phyloP scores from a whole-genome alignment of 2,888 invertebrate genomes.

The Meandrusa payeni region DNA sequence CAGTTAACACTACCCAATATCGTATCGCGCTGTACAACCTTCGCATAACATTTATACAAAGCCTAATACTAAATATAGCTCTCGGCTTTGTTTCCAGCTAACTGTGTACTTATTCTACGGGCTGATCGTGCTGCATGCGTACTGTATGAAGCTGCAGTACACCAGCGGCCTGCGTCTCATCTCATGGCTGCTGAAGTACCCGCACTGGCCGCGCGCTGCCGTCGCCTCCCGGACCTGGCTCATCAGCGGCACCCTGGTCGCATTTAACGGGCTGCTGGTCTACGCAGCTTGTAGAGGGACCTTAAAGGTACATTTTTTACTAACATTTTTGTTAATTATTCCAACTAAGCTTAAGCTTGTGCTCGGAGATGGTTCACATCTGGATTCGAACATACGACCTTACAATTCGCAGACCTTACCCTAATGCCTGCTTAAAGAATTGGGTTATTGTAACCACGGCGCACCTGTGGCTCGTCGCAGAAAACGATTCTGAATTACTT shows the following conservation, averaged over 20 bases:
- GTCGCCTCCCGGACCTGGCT: slow-evolving; percentile 54
- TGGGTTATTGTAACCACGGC: too few relatives aligned
- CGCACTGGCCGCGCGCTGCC: slow-evolving; percentile 55
- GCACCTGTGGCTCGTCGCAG: too few relatives aligned
- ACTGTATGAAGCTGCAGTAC: slow-evolving; percentile 72
- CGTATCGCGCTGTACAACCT: too few relatives aligned
- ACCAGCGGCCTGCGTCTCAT: slow-evolving; percentile 64
- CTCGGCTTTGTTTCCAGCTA: slow-evolving; percentile 38
- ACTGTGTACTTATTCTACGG: slow-evolving; percentile 63
- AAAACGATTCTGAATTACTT: too few relatives aligned
- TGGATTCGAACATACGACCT: too few relatives aligned
- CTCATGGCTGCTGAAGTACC: slow-evolving; percentile 52
- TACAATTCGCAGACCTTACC: too few relatives aligned
- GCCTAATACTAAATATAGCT: background rate
- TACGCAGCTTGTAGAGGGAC: slow-evolving; percentile 62
- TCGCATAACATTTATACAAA: too few relatives aligned
- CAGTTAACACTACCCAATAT: too few relatives aligned
- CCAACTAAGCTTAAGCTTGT: too few relatives aligned
- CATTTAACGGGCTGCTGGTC: slow-evolving; percentile 61
- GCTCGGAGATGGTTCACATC: too few relatives aligned
- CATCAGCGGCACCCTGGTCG: slow-evolving; percentile 49
- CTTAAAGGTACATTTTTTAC: slow-evolving; percentile 59
- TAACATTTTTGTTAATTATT: too few relatives aligned
- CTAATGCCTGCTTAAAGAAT: too few relatives aligned
- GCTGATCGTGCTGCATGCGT: slow-evolving; percentile 62